phyloP scores from a whole-genome alignment of 1,140 invertebrate species.

The Apis dorsata region DNA sequence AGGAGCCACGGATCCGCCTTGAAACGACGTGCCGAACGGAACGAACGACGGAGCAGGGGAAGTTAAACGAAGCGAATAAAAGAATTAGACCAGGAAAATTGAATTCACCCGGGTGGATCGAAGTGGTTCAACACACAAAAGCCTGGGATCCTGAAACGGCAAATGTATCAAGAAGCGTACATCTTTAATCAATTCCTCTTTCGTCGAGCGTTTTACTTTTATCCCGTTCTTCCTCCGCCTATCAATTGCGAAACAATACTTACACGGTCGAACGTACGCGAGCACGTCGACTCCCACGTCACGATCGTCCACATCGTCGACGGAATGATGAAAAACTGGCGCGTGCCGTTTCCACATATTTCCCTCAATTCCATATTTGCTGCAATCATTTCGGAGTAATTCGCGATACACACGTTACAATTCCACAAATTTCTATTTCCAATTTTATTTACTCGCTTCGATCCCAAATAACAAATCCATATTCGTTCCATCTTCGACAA shows the following conservation, averaged over 20 bases:
- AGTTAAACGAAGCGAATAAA: slow-evolving; percentile 52
- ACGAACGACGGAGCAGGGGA: slow-evolving; percentile 13
- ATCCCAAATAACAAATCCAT: too few species aligned
- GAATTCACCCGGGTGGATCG: slow-evolving; percentile 26
- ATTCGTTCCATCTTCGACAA: too few species aligned
- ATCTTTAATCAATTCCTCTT: slow-evolving; percentile 48
- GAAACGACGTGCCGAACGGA: slow-evolving; percentile 45
- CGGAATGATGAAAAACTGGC: too few species aligned
- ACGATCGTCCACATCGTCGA: too few species aligned
- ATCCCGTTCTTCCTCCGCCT: not conserved
- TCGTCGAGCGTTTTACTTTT: slow-evolving; percentile 11
- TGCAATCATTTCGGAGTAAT: too few species aligned
- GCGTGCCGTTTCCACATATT: too few species aligned
- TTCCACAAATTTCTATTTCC: too few species aligned
- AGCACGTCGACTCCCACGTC: too few species aligned
- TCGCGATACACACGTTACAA: too few species aligned
- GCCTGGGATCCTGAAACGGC: slow-evolving; percentile 7
- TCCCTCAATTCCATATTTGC: too few species aligned
- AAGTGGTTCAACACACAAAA: slow-evolving; percentile 37
- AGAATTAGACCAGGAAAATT: slow-evolving; percentile 53
- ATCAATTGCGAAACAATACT: not conserved
- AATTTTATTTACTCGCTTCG: too few species aligned
- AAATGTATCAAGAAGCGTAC: slow-evolving; percentile 38
- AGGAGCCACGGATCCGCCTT: slow-evolving; percentile 28
- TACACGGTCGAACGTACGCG: not conserved